Conservation (phyloP, 2,797 vertebrate species). For the Neomorphus geoffroyi region DNA sequence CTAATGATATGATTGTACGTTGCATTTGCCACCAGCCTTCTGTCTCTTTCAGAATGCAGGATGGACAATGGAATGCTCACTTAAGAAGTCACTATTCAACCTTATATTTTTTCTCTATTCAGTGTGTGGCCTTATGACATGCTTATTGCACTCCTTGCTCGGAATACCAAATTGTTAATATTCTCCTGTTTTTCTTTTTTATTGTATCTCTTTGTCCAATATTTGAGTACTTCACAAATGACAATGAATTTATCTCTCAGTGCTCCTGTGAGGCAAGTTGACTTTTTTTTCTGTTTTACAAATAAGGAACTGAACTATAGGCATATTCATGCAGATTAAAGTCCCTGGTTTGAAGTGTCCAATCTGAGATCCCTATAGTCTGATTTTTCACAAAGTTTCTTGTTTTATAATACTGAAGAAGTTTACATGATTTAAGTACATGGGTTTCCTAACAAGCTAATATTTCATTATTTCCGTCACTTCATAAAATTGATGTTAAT, state of each 20-base stretch:
- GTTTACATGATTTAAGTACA: not conserved
- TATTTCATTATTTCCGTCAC: not conserved
- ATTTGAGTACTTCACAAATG: not conserved
- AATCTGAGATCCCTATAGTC: not conserved
- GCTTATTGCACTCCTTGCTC: not conserved
- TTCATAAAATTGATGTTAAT: not conserved
- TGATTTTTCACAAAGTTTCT: not conserved
- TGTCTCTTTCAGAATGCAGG: not conserved
- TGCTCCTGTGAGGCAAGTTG: not conserved
- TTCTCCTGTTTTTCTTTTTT: not conserved
- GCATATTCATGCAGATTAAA: not conserved
- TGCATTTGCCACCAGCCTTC: not conserved
- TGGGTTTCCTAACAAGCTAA: not conserved
- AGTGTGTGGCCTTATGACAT: not conserved
- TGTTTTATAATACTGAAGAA: not conserved
- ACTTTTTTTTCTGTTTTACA: not conserved
- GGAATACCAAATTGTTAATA: slow-evolving; percentile 7
- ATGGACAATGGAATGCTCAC: not conserved
- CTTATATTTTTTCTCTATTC: not conserved
- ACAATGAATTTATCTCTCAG: not conserved
- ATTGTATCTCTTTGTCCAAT: not conserved
- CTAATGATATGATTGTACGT: not conserved
- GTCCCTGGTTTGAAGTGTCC: not conserved
- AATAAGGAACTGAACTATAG: not conserved
- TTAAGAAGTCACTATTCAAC: not conserved